These are phyloP conservation scores for Leptopilina boulardi DNA, from an alignment of 1,140 invertebrate species.

Conservation along the genomic window DNA sequence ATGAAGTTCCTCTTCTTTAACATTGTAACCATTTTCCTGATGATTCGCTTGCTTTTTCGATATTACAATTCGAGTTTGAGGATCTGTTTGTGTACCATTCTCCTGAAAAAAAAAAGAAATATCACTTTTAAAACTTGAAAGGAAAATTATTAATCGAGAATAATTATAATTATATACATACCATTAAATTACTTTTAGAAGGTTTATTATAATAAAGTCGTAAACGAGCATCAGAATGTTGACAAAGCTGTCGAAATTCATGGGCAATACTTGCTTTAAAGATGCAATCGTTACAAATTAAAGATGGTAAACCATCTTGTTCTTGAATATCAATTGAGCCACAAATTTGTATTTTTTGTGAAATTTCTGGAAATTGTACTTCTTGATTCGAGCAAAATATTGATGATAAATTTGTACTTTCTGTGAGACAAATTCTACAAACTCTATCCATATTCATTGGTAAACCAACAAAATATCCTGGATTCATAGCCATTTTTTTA, in stretches of 20 bases:
- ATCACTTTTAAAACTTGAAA: slow-evolving; percentile 33
- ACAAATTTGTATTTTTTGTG: slow-evolving; percentile 70
- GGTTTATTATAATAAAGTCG: slow-evolving; percentile 72
- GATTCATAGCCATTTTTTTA: slow-evolving; percentile 63
- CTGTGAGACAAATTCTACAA: slow-evolving; percentile 70
- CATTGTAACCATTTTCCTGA: slow-evolving; percentile 63
- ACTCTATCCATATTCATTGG: slow-evolving; percentile 69
- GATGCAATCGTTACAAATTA: slow-evolving; percentile 71
- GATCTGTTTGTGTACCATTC: slow-evolving; percentile 70
- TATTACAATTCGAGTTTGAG: slow-evolving; percentile 58
- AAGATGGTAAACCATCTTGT: slow-evolving; percentile 71
- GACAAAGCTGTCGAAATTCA: slow-evolving; percentile 72
- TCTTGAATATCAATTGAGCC: slow-evolving; percentile 70
- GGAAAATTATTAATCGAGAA: too few species aligned
- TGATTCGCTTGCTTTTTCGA: slow-evolving; percentile 55
- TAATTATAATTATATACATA: slow-evolving; percentile 52
- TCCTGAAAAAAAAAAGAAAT: slow-evolving; percentile 59
- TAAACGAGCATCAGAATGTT: slow-evolving; percentile 69
- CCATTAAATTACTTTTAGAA: slow-evolving; percentile 59
- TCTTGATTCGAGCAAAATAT: slow-evolving; percentile 68
- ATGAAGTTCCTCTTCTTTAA: slow-evolving; percentile 66
- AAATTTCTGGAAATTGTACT: slow-evolving; percentile 57
- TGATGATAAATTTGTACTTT: slow-evolving; percentile 65
- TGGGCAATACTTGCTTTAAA: slow-evolving; percentile 72
- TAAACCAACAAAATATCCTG: slow-evolving; percentile 64